Base-by-base conservation (phyloP, 2,797 vertebrate species). In the Champsocephalus gunnari region DNA sequence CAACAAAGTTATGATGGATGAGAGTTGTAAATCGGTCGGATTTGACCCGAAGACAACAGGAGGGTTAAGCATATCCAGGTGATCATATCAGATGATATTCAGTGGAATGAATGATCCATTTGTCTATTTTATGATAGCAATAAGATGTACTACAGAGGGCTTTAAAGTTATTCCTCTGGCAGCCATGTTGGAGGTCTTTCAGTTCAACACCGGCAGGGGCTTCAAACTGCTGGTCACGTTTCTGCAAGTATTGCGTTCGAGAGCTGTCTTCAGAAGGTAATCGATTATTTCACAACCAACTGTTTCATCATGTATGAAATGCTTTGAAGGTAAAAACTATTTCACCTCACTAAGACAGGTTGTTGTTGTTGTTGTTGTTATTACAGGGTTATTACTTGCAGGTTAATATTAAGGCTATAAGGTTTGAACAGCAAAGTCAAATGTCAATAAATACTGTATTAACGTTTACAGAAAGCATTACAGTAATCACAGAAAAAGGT, bases 71-170 rank as follows among this genome's bases (percentile, higher is more conserved):
- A 12, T 44, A 34, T 73, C 61, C 48, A 54, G 60, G 78, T 61
- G 34, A 71, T 71, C 34, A 65, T 65, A 68, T 45, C 60, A 72
- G 17, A 3, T 82, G 71, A 80, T 50, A 71, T 72, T 80, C 12
- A 47, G 34, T 16, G 45, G 50, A 75, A 65, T 67, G 44, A 82
- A 75, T 55, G 49, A 68, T 80, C 78, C 49, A 6, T 81, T 80
- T 82, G 61, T 86, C 74, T 55, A 48, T 43, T 53, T 43, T 41
- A 16, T 44, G 45, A 80, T 53, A 51, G 79, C 66, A 54, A 66
- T 60, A 21, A 47, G 59, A 80, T 79, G 19, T 70, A 72, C 58
- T 58, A 61, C 68, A 58, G 34, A 19, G 32, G 50, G 45, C 47
- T 49, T 12, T 1, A 3, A 16, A 58, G 70, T 86, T 79, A 57